Evolutionary conservation across 2,888 invertebrate species (phyloP), one percentile per base, ranked within the genome.

Genomic region (Pachliopta kotzebuea): DNA sequence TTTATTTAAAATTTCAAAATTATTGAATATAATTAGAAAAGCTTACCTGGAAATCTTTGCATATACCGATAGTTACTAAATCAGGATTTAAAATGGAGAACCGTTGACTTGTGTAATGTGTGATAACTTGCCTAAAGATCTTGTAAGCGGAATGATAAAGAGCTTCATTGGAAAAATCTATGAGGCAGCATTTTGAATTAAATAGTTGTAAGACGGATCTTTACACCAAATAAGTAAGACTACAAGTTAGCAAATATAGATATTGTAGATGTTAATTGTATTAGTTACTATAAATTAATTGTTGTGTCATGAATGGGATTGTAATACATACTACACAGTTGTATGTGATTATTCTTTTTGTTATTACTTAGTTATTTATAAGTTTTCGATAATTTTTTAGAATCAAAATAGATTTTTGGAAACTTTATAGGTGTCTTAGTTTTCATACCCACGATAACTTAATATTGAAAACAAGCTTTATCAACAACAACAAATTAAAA

Each of bases 161-260:
- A 66, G 62, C 62, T 66, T 56, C 58, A 59, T 66, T 23, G 42
- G 53, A 26, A 37, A 65, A 56, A 52, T 37, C 59, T 55, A 60
- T 52, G 53, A 50, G 23, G 57, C 56, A 56, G 63, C 72, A 79
- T 75, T 80, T 81, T 78, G 76, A 80, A 76, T 76, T 77, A 83
- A 75, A 74, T 87, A 85, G 74, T 67, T 65, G 69, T 89, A 90
- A 89, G 85, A 81, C 75, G 88, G 89, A 86, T 88, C 88, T 91
- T 90, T 91, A 91, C 91, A 91, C 91, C 91, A 91, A 90, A 82
- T 90, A 88, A 83, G 80, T 90, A 90, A 90, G 90, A 85, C 78
- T 86, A 85, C 77, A 77, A 80, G 75, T 81, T 88, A 89, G 85
- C 71, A 71, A 80, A 70, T 80, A 82, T 88, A 88, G 84, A 79